Percentiles rank a stretch among this genome's conserved stretches.
Conservation (phyloP, 2,113 vertebrate genomes). For the Daubentonia madagascariensis region DNA sequence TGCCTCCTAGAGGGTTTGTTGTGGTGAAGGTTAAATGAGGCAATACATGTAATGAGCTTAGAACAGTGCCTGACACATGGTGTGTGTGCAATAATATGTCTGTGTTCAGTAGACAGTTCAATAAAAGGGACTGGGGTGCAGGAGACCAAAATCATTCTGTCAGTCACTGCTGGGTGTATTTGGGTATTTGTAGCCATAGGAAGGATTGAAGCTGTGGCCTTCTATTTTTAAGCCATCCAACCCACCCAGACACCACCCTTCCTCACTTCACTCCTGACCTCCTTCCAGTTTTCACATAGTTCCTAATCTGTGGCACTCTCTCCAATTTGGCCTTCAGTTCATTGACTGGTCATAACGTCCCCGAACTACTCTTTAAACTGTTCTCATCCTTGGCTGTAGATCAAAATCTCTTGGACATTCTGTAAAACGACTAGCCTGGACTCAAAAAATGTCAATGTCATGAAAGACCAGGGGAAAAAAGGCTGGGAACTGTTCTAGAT, state of each 20-base stretch:
- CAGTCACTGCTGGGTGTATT: neutral
- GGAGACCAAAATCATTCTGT: neutral
- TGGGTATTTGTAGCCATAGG: neutral
- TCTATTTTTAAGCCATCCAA: neutral
- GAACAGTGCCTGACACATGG: neutral
- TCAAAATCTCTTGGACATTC: neutral
- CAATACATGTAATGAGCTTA: neutral
- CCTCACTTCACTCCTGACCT: neutral
- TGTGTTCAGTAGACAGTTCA: neutral
- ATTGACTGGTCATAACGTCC: neutral
- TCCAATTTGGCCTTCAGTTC: neutral
- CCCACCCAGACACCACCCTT: neutral
- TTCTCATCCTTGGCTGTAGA: neutral
- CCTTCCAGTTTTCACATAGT: neutral
- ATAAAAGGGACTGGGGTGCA: neutral
- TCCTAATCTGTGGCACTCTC: neutral
- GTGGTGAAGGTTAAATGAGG: neutral
- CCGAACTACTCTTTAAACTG: neutral
- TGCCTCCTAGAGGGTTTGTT: neutral
- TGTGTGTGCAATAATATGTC: neutral
- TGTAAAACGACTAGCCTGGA: neutral
- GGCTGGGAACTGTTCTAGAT: neutral
- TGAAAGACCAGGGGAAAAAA: constrained; percentile 7
- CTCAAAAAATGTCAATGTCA: neutral
- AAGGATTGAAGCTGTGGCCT: neutral